phyloP scores from a whole-genome alignment of 2,888 invertebrate species.

The Eudasyphora cyanicolor region DNA sequence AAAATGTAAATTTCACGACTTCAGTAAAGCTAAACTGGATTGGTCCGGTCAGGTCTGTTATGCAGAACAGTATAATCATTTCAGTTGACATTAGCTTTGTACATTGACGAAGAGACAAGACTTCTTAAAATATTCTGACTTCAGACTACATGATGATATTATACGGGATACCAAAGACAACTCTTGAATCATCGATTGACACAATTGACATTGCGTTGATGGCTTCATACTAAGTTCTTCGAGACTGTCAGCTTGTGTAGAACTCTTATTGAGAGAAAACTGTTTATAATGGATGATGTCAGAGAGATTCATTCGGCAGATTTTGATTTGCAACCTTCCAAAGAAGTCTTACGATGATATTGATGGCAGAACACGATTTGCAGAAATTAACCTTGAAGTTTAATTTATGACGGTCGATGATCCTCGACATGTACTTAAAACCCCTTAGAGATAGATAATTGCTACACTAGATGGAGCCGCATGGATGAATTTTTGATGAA shows the following conservation, averaged over 20 bases:
- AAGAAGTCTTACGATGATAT: background rate
- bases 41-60: too few relatives aligned
- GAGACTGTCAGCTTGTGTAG: background rate
- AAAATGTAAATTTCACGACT: background rate
- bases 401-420: background rate
- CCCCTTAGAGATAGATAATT: background rate
- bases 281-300: constrained; percentile 3
- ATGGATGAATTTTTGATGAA: background rate
- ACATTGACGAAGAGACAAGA: background rate
- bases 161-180: background rate
- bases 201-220: background rate
- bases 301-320: background rate
- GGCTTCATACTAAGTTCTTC: background rate
- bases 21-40: constrained; percentile 2
- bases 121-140: background rate
- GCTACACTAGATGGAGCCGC: background rate
- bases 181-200: background rate
- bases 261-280: background rate
- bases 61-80: constrained; percentile 55
- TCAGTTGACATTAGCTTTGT: constrained; percentile 58
- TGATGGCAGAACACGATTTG: background rate
- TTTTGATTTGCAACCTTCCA: background rate
- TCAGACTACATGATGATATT: constrained; percentile 36
- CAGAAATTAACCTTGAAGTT: background rate
- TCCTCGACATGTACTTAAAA: constrained; percentile 3